A percentile compares a stretch with the other conserved stretches of the same genome.
Conservation (phyloP, 2,888 invertebrate species). For the Cryptophagus acutangulus region DNA sequence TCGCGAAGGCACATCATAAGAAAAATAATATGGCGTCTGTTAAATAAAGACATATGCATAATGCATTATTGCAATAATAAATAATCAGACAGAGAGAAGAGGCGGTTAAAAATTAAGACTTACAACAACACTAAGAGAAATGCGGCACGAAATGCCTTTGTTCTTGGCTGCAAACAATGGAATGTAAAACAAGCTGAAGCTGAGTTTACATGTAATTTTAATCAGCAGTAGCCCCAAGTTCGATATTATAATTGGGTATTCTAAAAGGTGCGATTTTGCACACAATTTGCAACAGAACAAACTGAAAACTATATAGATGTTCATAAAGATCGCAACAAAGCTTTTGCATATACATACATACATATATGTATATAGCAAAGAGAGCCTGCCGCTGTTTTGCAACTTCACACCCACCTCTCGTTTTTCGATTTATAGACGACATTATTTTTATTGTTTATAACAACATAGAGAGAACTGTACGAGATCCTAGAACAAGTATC, state of each 20-base stretch:
- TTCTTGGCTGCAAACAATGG: constrained; percentile 48
- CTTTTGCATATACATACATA: constrained; percentile 19
- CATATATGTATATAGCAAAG: constrained; percentile 10
- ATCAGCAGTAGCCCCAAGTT: constrained; percentile 44
- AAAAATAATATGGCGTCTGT: background rate
- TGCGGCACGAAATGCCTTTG: constrained; percentile 48
- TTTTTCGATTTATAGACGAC: constrained; percentile 31
- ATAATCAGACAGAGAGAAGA: constrained; percentile 30
- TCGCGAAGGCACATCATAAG: constrained; percentile 5
- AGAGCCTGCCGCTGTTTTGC: constrained; percentile 36
- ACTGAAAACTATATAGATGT: constrained; percentile 32
- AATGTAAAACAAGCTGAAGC: constrained; percentile 49
- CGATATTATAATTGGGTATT: constrained; percentile 48
- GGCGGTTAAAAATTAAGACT: constrained; percentile 45
- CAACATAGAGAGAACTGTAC: constrained; percentile 28
- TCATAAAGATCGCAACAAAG: constrained; percentile 35
- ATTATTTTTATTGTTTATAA: constrained; percentile 41
- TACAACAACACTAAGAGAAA: constrained; percentile 41
- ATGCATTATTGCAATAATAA: constrained; percentile 40
- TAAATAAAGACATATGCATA: constrained; percentile 40
- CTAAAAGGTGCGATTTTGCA: constrained; percentile 46
- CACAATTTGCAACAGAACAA: constrained; percentile 45
- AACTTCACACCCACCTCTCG: constrained; percentile 39
- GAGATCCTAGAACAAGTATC: constrained; percentile 22
- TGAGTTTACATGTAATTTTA: constrained; percentile 50